phyloP scores from a whole-genome alignment of 2,888 invertebrate genomes.

The Saturnia pavonia region DNA sequence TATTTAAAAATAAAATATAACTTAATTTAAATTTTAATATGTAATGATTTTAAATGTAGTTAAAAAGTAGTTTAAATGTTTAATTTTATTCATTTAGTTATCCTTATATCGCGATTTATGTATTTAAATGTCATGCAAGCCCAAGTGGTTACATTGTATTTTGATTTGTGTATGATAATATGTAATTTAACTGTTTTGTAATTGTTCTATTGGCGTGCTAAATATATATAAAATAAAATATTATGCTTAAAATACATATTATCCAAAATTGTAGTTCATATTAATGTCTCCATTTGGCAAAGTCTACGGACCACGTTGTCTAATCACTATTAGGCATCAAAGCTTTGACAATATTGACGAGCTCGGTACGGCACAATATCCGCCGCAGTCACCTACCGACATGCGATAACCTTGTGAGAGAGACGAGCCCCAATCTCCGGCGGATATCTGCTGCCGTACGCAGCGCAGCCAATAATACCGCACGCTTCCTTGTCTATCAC shows the following conservation, averaged over 20 bases:
- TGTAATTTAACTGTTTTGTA: too few relatives aligned
- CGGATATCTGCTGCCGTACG: conserved; percentile 16
- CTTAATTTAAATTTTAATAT: too few relatives aligned
- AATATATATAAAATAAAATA: too few relatives aligned
- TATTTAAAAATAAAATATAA: too few relatives aligned
- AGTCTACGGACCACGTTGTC: neutral
- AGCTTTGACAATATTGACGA: conserved; percentile 24
- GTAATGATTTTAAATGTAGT: too few relatives aligned
- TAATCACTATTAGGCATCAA: conserved; percentile 23
- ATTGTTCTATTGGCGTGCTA: too few relatives aligned
- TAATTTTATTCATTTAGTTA: too few relatives aligned
- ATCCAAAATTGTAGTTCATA: neutral
- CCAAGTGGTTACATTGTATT: too few relatives aligned
- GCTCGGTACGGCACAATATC: conserved; percentile 25
- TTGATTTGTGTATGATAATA: too few relatives aligned
- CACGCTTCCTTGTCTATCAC: conserved; percentile 10
- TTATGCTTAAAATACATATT: neutral
- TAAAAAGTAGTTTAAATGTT: too few relatives aligned
- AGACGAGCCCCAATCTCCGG: conserved; percentile 17
- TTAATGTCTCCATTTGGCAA: neutral
- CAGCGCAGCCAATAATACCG: conserved; percentile 11
- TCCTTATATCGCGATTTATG: too few relatives aligned
- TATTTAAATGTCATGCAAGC: too few relatives aligned
- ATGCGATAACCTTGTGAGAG: conserved; percentile 20
- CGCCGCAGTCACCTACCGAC: conserved; percentile 19